Evolutionary conservation across 2,888 invertebrate genomes (phyloP).

Genomic region (Lamellibrachia columna): DNA sequence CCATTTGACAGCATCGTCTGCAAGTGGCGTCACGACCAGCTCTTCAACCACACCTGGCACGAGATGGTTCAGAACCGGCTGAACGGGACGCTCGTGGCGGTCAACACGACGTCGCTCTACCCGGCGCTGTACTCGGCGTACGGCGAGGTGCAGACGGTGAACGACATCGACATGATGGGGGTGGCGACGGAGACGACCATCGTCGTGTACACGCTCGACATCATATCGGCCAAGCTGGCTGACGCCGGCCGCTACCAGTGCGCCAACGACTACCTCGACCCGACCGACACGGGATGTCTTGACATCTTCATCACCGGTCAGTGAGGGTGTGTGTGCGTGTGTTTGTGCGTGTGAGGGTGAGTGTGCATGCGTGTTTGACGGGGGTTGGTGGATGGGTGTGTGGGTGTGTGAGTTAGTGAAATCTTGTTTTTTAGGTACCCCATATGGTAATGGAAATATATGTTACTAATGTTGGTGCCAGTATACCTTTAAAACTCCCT

Average conservation of each 20-base stretch:
- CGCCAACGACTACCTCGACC: not conserved
- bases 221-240: not conserved
- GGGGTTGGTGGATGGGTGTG: no score
- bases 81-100: not conserved
- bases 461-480: no score
- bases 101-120: not conserved
- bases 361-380: not conserved
- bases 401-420: no score
- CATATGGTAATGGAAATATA: no score
- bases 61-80: not conserved
- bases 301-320: not conserved
- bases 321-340: not conserved
- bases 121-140: not conserved
- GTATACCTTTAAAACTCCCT: no score
- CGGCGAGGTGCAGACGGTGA: not conserved
- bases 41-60: not conserved
- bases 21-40: not conserved
- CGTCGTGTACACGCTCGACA: not conserved
- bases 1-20: not conserved
- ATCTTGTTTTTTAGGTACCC: no score
- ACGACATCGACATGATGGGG: not conserved
- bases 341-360: not conserved
- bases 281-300: not conserved
- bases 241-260: not conserved
- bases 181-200: not conserved